Conservation (phyloP, 2,797 vertebrate species). For the Mus caroli region DNA sequence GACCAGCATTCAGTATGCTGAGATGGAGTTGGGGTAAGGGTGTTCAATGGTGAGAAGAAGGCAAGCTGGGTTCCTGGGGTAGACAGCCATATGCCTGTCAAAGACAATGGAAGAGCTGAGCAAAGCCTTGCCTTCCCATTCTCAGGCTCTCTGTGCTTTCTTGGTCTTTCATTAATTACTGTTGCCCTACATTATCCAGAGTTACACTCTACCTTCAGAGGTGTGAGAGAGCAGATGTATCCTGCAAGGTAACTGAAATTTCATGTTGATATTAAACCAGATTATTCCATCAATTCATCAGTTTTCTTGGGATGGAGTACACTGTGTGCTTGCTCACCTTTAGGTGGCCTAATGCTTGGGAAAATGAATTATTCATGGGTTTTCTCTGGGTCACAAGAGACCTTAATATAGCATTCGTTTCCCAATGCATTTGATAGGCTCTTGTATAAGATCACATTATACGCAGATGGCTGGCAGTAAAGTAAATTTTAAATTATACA, state of each 20-base stretch:
- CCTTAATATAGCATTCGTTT: slow-evolving; percentile 87
- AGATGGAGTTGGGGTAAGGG: neutral
- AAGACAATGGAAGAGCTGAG: slow-evolving; percentile 20
- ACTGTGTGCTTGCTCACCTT: slow-evolving; percentile 79
- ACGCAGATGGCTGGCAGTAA: slow-evolving; percentile 80
- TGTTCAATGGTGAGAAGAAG: neutral
- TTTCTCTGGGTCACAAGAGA: slow-evolving; percentile 79
- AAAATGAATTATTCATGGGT: slow-evolving; percentile 87
- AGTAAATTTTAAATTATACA: slow-evolving; percentile 87
- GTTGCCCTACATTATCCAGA: slow-evolving; percentile 74
- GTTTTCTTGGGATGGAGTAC: slow-evolving; percentile 84
- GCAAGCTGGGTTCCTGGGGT: slow-evolving; percentile 7
- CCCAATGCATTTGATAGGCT: slow-evolving; percentile 85
- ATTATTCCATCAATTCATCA: slow-evolving; percentile 84
- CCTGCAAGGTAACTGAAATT: slow-evolving; percentile 82
- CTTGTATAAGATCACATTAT: slow-evolving; percentile 81
- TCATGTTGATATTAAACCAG: slow-evolving; percentile 78
- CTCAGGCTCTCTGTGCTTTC: accelerated
- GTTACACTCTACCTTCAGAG: slow-evolving; percentile 81
- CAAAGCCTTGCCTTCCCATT: neutral
- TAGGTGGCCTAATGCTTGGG: slow-evolving; percentile 82
- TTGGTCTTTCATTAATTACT: slow-evolving; percentile 68
- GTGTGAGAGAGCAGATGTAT: slow-evolving; percentile 77
- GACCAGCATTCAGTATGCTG: neutral
- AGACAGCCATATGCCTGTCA: slow-evolving; percentile 45